Base-by-base conservation (phyloP, 1,140 invertebrate genomes). In the Batillaria attramentaria region DNA sequence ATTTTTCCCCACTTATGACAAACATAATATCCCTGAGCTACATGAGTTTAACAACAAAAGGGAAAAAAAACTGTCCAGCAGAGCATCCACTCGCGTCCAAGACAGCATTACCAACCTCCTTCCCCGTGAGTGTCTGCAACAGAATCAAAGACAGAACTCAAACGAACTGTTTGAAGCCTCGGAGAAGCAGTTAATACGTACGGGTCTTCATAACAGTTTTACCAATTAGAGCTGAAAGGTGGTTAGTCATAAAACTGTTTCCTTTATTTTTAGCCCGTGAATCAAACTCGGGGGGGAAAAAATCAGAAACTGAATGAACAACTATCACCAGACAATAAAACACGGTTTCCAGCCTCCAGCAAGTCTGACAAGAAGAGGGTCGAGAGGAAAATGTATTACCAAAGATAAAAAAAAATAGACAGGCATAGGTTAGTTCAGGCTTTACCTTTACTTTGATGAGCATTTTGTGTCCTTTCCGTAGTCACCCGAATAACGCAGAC, bases 51-150 rank as follows among this genome's bases (percentile, higher is more conserved):
- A n/a, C n/a, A n/a, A n/a, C n/a, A n/a, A n/a, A n/a, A n/a, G n/a
- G n/a, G n/a, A n/a, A n/a, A n/a, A n/a, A n/a, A n/a, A n/a, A n/a
- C n/a, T n/a, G n/a, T n/a, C n/a, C n/a, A n/a, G n/a, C n/a, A n/a
- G n/a, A n/a, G n/a, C n/a, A n/a, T n/a, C n/a, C n/a, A n/a, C n/a
- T n/a, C n/a, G n/a, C n/a, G n/a, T n/a, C n/a, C n/a, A n/a, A n/a
- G n/a, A 75, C 43, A 80, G 43, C 35, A 41, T 50, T 18, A 69
- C 84, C 81, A 77, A 87, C 85, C 83, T 87, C 85, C 54, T 87
- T 87, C 39, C 85, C 85, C 13, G 85, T 87, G 24, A 87, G 43
- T 18, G 85, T 87, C 85, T 87, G 85, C 81, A 86, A 84, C 57
- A 68, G 76, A 69, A 78, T 79, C 77, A 72, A 77, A 42, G 42